Evolutionary conservation across 2,888 invertebrate genomes (phyloP), one percentile per base, ranked within the genome.

Genomic region (Esperia sulphurella): DNA sequence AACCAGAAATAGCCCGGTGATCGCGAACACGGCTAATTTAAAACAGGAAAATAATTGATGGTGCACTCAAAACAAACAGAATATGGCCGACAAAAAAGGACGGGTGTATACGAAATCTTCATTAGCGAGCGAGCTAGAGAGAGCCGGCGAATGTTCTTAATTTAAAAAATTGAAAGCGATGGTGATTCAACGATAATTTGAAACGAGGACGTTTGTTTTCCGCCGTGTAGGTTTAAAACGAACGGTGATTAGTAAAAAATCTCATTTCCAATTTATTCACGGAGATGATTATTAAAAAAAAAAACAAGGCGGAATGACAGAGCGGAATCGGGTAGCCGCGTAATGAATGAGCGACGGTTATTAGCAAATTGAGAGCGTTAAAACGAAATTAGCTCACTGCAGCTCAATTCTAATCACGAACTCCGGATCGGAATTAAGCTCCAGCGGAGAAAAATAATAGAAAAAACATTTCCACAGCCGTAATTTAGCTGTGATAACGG

Each of bases 41-140:
- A 85, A 87, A 86, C 83, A 72, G 75, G 76, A 82, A 83, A 83
- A 85, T 85, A 86, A 88, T 86, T 87, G 88, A 88, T 80, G 39
- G 78, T 75, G 82, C 81, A 73, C 79, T 83, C 81, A 85, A 89
- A 89, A 86, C 86, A 88, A 88, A 89, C 87, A 88, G 82, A 21
- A 83, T 69, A 83, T 83, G 84, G 83, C 85, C 78, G 83, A 87
- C 84, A 84, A 86, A 87, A 86, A 86, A 85, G 83, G 82, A 83
- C 71, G 79, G 79, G 63, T 65, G 70, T 65, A 83, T 82, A 82
- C 83, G 76, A 78, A 85, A 82, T 81, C 83, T 80, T 80, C 78
- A 83, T 83, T 78, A 79, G 74, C 71, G 71, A 77, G 71, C 71
- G 75, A 76, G 79, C 75, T 77, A 78, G 79, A 72, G 68, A 71